Evolutionary conservation across 2,797 vertebrate genomes (phyloP).

Genomic region (Echeneis naucrates): DNA sequence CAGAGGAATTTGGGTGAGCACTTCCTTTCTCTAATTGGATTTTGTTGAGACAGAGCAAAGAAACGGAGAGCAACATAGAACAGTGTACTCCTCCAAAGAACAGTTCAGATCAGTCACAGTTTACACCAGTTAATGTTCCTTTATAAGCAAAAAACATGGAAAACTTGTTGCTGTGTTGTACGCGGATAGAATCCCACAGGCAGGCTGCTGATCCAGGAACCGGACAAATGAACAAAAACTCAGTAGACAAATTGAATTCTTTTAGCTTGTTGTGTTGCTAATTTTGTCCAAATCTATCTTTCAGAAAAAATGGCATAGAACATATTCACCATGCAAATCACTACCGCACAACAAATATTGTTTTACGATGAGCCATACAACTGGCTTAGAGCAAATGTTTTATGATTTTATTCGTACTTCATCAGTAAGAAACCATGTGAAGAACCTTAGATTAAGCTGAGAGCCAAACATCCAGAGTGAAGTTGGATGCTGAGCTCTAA

Average conservation of each 20-base stretch:
- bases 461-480: no score
- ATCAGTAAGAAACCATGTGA: not conserved
- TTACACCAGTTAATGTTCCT: not conserved
- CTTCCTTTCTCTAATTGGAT: constrained; percentile 53
- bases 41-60: constrained; percentile 33
- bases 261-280: not conserved
- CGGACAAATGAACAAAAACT: not conserved
- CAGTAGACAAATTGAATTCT: not conserved
- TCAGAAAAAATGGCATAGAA: not conserved
- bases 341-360: not conserved
- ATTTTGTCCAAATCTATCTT: not conserved
- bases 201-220: not conserved
- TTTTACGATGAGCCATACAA: not conserved
- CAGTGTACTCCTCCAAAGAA: not conserved
- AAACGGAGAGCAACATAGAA: not conserved
- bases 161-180: not conserved
- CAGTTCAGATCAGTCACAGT: not conserved
- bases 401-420: not conserved
- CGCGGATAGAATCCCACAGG: not conserved
- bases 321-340: not conserved
- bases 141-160: no score
- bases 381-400: not conserved
- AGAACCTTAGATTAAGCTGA: not conserved
- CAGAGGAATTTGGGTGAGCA: constrained; percentile 23
- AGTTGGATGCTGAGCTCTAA: no score